These are phyloP conservation scores for Caenorhabditis macrosperma DNA, from an alignment of 2,888 invertebrate genomes.

Conservation along the genomic window DNA sequence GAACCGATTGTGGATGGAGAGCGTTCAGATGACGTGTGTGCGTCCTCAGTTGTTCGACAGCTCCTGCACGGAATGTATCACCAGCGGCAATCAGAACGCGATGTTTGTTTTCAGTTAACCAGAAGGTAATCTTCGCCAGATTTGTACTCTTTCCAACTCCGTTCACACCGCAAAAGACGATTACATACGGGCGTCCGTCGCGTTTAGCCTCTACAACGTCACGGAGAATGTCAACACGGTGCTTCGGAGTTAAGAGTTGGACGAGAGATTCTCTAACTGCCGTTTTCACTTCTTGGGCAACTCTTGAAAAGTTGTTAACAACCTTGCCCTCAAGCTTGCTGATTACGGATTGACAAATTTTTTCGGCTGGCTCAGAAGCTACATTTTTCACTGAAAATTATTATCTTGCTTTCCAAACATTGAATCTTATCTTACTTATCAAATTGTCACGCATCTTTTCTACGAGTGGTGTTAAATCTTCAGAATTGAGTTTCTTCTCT, in stretches of 20 bases:
- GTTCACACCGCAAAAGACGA: slow-evolving; percentile 98
- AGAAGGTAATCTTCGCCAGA: slow-evolving; percentile 98
- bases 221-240: slow-evolving; percentile 94
- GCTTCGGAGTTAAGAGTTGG: slow-evolving; percentile 92
- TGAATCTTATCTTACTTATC: slow-evolving; percentile 82
- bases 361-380: slow-evolving; percentile 93
- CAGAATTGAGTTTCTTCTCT: slow-evolving; percentile 87
- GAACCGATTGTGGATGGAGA: slow-evolving; percentile 86
- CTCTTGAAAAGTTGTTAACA: slow-evolving; percentile 92
- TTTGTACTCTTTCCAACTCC: slow-evolving; percentile 99
- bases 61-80: slow-evolving; percentile 96
- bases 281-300: slow-evolving; percentile 90
- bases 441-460: slow-evolving; percentile 96
- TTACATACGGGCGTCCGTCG: slow-evolving; percentile 91
- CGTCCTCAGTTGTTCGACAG: slow-evolving; percentile 97
- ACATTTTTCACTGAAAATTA: slow-evolving; percentile 90
- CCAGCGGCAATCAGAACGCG: slow-evolving; percentile 97
- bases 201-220: slow-evolving; percentile 93
- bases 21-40: slow-evolving; percentile 94
- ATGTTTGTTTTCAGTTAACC: slow-evolving; percentile 97
- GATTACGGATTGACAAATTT: slow-evolving; percentile 83
- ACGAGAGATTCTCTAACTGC: slow-evolving; percentile 93
- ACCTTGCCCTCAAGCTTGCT: slow-evolving; percentile 80
- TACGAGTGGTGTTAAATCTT: slow-evolving; percentile 89
- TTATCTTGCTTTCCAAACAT: background rate